A percentile compares a stretch with the other conserved stretches of the same genome.
phyloP scores from a whole-genome alignment of 2,113 vertebrate species.

The Manacus vitellinus region DNA sequence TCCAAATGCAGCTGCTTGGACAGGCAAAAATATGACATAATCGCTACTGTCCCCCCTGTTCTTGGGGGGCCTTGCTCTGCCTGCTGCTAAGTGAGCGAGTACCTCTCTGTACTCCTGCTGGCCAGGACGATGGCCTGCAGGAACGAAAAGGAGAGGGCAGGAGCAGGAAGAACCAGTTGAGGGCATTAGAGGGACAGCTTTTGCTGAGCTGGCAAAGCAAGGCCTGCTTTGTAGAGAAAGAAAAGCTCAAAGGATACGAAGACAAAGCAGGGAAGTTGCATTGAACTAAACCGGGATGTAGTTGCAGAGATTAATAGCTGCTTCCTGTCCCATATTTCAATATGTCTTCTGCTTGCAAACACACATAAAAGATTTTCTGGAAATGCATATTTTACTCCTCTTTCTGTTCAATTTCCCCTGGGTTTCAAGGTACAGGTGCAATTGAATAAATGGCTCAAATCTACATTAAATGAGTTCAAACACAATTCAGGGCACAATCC shows the following conservation, averaged over 20 bases:
- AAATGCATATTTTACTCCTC: neutral
- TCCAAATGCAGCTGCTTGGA: neutral
- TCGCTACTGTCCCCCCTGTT: neutral
- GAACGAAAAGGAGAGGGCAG: neutral
- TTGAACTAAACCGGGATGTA: neutral
- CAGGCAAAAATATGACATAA: neutral
- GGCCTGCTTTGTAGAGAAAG: neutral
- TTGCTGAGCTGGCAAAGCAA: neutral
- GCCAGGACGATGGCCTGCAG: neutral
- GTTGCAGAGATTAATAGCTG: neutral
- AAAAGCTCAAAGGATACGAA: conserved; percentile 6
- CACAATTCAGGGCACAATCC: neutral
- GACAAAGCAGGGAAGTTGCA: conserved; percentile 47
- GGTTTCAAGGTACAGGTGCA: neutral
- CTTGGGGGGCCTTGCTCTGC: neutral
- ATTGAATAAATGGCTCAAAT: neutral
- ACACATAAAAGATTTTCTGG: neutral
- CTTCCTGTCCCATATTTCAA: conserved; percentile 13
- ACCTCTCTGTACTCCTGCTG: neutral
- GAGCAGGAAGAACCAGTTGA: neutral
- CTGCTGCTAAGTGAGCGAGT: neutral
- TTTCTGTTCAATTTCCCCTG: neutral
- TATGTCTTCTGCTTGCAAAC: neutral
- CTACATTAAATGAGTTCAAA: neutral
- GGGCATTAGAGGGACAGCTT: conserved; percentile 11